Evolutionary conservation across 2,113 vertebrate genomes (phyloP), one percentile per base, ranked within the genome.

Genomic region (Indri indri): DNA sequence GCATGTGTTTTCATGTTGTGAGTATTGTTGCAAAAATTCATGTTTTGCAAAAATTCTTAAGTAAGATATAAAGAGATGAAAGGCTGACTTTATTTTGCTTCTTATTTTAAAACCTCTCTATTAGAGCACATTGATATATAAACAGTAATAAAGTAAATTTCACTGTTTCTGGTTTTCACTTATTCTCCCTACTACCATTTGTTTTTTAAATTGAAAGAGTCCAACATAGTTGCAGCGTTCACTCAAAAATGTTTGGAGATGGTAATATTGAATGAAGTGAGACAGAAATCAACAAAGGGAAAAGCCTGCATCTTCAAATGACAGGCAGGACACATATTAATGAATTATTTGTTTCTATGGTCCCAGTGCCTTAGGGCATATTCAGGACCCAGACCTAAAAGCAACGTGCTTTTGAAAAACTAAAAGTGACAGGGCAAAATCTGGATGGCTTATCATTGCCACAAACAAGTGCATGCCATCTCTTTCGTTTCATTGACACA

Each of bases 281-380:
- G 16, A 8, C 47, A 18, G 34, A 23, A 10, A 1, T 18, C 82
- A 76, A 61, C 42, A 59, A 76, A 94, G 57, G 12, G 23, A 85
- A 68, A 95, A 25, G 5, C 1, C 40, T 34, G 14, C 5, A 32
- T 83, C 18, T 90, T 90, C 65, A 68, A 76, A 94, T 79, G 68
- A 37, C 68, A 63, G 71, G 54, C 73, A 70, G 11, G n/a, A 92
- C 88, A 80, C 4, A 3, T 52, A 79, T 66, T 70, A 79, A 66
- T 45, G 37, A 96, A 70, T 50, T 92, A 70, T 82, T 86, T 79
- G 57, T 70, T 92, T 93, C 85, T 61, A 65, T 47, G n/a, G 34
- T 57, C 8, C 23, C 16, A 88, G 25, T 23, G 61, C 73, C 40
- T 73, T 74, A 71, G 91, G 34, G 42, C 42, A n/a, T 84, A 18